Evolutionary conservation across 2,113 vertebrate species (phyloP).

Genomic region (Lethenteron camtschaticum): DNA sequence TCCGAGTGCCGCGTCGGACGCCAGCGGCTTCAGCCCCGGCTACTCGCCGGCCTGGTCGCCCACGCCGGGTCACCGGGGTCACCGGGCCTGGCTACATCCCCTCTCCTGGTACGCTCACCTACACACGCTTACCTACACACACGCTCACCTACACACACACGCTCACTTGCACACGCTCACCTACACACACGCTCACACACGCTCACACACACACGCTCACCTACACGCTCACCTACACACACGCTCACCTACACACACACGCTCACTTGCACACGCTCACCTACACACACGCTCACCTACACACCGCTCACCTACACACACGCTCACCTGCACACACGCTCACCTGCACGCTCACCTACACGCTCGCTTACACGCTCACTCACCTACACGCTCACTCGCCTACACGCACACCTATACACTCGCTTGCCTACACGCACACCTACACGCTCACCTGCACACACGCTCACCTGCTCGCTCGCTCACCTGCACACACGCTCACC

Average conservation of each 20-base stretch:
- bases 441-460: too few relatives aligned
- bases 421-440: too few relatives aligned
- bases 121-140: conserved; percentile 7
- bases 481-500: neutral
- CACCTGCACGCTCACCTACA: conserved; percentile 7
- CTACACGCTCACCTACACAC: conserved; percentile 7
- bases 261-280: neutral
- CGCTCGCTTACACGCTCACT: neutral
- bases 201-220: too few relatives aligned
- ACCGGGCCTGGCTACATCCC: conserved; percentile 74
- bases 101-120: conserved; percentile 38
- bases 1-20: conserved; percentile 68
- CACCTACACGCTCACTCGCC: too few relatives aligned
- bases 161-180: too few relatives aligned
- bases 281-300: neutral
- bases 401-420: neutral
- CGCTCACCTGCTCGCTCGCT: neutral
- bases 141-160: neutral
- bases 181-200: neutral
- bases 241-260: neutral
- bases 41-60: conserved; percentile 76
- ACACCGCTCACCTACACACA: too few relatives aligned
- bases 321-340: too few relatives aligned
- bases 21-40: conserved; percentile 64
- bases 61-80: conserved; percentile 62